phyloP scores from a whole-genome alignment of 2,113 vertebrate genomes.

The Gasterosteus aculeatus region DNA sequence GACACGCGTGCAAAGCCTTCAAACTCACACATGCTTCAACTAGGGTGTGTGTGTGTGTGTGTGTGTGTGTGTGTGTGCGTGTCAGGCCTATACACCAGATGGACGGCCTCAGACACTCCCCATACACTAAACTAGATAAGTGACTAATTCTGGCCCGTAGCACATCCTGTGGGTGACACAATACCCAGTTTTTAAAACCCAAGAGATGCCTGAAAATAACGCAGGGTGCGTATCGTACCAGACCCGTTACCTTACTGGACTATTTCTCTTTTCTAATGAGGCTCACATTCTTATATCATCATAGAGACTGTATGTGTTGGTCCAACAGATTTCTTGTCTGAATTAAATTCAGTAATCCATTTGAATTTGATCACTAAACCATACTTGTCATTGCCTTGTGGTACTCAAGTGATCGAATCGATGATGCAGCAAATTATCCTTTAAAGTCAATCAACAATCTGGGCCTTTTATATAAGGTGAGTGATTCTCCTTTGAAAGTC shows the following conservation, averaged over 20 bases:
- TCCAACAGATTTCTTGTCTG: neutral
- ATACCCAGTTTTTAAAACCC: conserved; percentile 61
- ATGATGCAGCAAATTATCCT: conserved; percentile 36
- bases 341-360: neutral
- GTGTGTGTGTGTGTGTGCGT: conserved; percentile 24
- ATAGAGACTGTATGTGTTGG: neutral
- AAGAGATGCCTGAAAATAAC: conserved; percentile 37
- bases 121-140: conserved; percentile 42
- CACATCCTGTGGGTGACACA: conserved; percentile 56
- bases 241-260: neutral
- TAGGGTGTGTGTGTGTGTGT: neutral
- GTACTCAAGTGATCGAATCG: conserved; percentile 34
- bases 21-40: neutral
- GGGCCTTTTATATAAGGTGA: conserved; percentile 1
- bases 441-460: conserved; percentile 29
- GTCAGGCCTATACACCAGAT: conserved; percentile 6
- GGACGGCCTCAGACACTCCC: conserved; percentile 8
- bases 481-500: conserved; percentile 63
- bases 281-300: neutral
- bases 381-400: neutral
- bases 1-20: too few relatives aligned
- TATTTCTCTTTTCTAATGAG: conserved; percentile 17
- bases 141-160: conserved; percentile 48
- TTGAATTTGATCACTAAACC: conserved; percentile 1
- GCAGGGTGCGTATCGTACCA: neutral